Base-by-base conservation (phyloP, 2,113 vertebrate species). In the Colistium nudipinnis region DNA sequence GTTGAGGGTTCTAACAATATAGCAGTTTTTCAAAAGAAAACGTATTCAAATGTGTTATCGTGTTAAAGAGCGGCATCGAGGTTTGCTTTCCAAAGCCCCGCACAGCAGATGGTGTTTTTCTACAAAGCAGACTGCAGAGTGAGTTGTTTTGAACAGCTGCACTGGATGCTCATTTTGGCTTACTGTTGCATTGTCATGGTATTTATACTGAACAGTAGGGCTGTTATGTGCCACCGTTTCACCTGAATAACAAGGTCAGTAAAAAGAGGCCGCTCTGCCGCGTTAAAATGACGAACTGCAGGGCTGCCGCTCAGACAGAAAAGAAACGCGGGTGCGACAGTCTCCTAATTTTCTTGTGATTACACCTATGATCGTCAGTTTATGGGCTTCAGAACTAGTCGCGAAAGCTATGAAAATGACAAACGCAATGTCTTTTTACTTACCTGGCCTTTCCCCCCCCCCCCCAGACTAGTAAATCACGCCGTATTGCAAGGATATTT, bases 191-290 rank as follows among this genome's bases (percentile, higher is more conserved):
- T 38, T 36, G 27, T n/a, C 39, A 25, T 45, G 51, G 64, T 44
- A 71, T 76, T n/a, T 65, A 85, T 82, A 65, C 66, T 75, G 81
- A 80, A 62, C 69, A 53, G 28, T 25, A 45, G 53, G 54, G 75
- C 62, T 39, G 31, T 70, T 83, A 51, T 66, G 66, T 85, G 68
- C 80, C 75, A 75, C 83, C 78, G 76, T 84, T 84, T 86, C 77
- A 80, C 52, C 72, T 73, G 62, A 76, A 84, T 47, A 59, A 54
- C 24, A 41, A 60, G 35, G 65, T 80, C 75, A 76, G 64, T 56
- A 38, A 60, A 71, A 64, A 16, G 52, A 62, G 41, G 69, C 24
- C 27, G 33, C 52, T 62, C n/a, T 44, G 61, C 38, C 61, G 64
- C 20, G 80, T 81, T 81, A 62, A 68, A 65, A 86, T 81, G 77